Percentiles rank a stretch among this genome's conserved stretches.
phyloP scores from a whole-genome alignment of 2,797 vertebrate species.

The Smutsia temminckii region DNA sequence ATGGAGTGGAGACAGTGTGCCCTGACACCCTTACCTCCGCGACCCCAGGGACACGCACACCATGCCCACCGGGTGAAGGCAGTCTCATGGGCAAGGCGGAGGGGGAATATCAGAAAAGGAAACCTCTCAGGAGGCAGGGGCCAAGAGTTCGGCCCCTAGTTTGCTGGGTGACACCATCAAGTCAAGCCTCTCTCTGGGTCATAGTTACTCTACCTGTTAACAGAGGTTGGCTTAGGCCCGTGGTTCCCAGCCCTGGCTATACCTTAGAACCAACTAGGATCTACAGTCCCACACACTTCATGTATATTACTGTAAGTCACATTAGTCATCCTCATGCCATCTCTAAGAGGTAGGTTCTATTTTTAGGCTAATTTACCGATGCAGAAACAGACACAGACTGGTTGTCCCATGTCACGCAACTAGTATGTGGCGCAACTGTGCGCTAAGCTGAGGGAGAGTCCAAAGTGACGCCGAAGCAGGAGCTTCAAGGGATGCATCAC shows the following conservation, averaged over 20 bases:
- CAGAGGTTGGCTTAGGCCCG: neutral
- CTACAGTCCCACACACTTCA: neutral
- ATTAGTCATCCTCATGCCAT: too few species aligned
- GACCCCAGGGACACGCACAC: neutral
- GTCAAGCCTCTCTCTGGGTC: neutral
- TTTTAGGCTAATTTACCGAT: neutral
- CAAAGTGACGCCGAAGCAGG: neutral
- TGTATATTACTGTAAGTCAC: accelerated
- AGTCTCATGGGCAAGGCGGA: neutral
- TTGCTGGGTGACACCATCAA: neutral
- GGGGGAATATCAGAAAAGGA: neutral
- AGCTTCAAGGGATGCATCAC: neutral
- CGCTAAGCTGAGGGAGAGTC: neutral
- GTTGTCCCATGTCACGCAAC: accelerated
- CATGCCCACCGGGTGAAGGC: neutral
- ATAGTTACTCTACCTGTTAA: neutral
- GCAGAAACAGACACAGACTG: neutral
- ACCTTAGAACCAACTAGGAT: neutral
- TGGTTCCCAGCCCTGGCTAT: neutral
- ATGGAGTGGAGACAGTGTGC: accelerated
- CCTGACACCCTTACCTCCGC: too few species aligned
- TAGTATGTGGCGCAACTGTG: neutral
- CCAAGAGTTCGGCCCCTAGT: accelerated
- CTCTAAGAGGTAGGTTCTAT: neutral
- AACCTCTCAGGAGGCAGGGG: neutral